Base-by-base conservation (phyloP, 2,888 invertebrate species). In the Oeneis ivallda region DNA sequence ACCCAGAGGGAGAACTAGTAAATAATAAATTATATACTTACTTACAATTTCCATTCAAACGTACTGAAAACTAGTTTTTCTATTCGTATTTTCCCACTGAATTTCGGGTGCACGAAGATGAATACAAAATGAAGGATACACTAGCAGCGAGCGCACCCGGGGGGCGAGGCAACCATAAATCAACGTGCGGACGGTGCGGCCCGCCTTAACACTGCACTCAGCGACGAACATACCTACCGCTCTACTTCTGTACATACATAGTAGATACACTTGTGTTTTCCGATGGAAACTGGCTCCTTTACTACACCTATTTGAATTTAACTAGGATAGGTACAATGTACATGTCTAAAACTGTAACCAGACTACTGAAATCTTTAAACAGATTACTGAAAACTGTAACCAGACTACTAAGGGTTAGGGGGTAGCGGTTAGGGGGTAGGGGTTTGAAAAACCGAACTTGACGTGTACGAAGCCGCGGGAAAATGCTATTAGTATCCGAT, bases 171-270 rank as follows among this genome's bases (percentile, higher is more conserved):
- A 68, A 68, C 68, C 45, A 72, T 75, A 75, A 75, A 75, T 75
- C 75, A 74, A 72, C 62, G 68, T 71, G 68, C 72, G 74, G 73
- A 68, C 71, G 65, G 67, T 56, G 53, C 52, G 69, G 49, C 65
- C 69, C 71, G 72, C 72, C 71, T 71, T 71, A 67, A 66, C 76
- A 71, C 69, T 75, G 77, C 77, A 75, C 72, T 71, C 70, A 68
- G 70, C 70, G 73, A 74, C 72, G 59, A 62, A 66, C 65, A 64
- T 68, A 72, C 74, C 34, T 19, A 13, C 56, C 11, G 26, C 15
- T n/a, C 6, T 41, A n/a, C 49, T 39, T 49, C 19, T 37, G 7
- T 37, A 37, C n/a, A n/a, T n/a, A n/a, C n/a, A n/a, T n/a, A n/a
- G n/a, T n/a, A n/a, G n/a, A n/a, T n/a, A n/a, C n/a, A n/a, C n/a